Conservation (phyloP, 1,140 invertebrate species). For the Caenorhabditis briggsae region DNA sequence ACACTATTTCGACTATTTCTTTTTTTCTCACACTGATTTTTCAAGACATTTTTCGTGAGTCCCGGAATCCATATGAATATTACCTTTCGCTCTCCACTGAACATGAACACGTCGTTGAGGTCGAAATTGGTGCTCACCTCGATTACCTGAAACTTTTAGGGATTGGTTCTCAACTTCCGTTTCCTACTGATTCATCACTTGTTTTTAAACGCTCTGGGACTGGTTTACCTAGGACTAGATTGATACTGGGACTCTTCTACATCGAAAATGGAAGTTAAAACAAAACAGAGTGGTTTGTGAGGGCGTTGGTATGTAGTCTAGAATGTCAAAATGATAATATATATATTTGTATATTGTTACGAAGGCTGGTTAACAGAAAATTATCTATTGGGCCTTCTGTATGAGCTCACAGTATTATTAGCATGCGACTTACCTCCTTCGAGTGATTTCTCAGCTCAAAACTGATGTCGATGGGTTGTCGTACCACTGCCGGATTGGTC, state of each 20-base stretch:
- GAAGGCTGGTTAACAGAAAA: no score
- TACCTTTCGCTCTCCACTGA: conserved; percentile 89
- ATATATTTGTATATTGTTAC: no score
- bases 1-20: neutral
- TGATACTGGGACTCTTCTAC: no score
- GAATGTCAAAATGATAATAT: no score
- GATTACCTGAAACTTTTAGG: conserved; percentile 79
- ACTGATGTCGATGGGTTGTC: conserved; percentile 51
- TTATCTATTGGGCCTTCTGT: no score
- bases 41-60: neutral
- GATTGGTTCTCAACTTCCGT: conserved; percentile 81
- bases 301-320: no score
- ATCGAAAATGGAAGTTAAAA: no score
- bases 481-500: conserved; percentile 22
- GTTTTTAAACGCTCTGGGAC: no score
- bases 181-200: no score
- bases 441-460: conserved; percentile 38
- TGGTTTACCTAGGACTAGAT: no score
- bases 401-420: no score
- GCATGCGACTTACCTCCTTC: conserved; percentile 77
- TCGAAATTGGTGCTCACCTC: conserved; percentile 80
- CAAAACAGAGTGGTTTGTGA: no score
- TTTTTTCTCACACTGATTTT: neutral
- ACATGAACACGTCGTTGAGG: conserved; percentile 89
- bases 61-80: neutral